These are phyloP conservation scores for Thecocarcelia acutangulata DNA, from an alignment of 2,888 invertebrate species.

Conservation along the genomic window DNA sequence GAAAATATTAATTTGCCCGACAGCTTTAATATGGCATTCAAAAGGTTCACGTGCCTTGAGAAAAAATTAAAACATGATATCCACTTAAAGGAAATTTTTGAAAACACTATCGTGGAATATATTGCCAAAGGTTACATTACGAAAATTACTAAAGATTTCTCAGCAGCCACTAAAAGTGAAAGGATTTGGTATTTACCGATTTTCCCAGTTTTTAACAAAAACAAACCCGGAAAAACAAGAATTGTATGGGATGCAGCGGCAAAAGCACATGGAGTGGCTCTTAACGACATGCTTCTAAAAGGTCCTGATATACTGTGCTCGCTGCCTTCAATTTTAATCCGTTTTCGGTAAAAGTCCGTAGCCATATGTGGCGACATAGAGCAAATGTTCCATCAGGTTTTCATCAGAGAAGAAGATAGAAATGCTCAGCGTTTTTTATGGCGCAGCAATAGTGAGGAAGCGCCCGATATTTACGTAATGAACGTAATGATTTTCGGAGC, in stretches of 20 bases:
- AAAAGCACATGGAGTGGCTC: slow-evolving; percentile 34
- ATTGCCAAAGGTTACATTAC: too few relatives aligned
- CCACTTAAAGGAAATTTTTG: slow-evolving; percentile 41
- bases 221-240: slow-evolving; percentile 23
- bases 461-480: slow-evolving; percentile 41
- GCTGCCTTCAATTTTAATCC: slow-evolving; percentile 57
- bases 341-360: slow-evolving; percentile 56
- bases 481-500: slow-evolving; percentile 33
- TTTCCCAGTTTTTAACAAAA: slow-evolving; percentile 59
- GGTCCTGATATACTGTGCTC: slow-evolving; percentile 45
- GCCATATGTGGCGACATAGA: slow-evolving; percentile 64
- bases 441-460: slow-evolving; percentile 10
- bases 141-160: neutral
- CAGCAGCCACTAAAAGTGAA: slow-evolving; percentile 5
- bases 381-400: slow-evolving; percentile 65
- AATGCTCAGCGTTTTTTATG: slow-evolving; percentile 50
- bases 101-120: slow-evolving; percentile 39
- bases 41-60: slow-evolving; percentile 52
- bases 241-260: neutral
- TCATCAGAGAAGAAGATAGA: slow-evolving; percentile 40
- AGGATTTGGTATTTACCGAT: slow-evolving; percentile 72
- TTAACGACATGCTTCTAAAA: slow-evolving; percentile 53
- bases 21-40: slow-evolving; percentile 58
- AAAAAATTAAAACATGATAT: slow-evolving; percentile 44
- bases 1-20: slow-evolving; percentile 54